phyloP scores from a whole-genome alignment of 2,888 invertebrate genomes.

The Mystacides longicornis region DNA sequence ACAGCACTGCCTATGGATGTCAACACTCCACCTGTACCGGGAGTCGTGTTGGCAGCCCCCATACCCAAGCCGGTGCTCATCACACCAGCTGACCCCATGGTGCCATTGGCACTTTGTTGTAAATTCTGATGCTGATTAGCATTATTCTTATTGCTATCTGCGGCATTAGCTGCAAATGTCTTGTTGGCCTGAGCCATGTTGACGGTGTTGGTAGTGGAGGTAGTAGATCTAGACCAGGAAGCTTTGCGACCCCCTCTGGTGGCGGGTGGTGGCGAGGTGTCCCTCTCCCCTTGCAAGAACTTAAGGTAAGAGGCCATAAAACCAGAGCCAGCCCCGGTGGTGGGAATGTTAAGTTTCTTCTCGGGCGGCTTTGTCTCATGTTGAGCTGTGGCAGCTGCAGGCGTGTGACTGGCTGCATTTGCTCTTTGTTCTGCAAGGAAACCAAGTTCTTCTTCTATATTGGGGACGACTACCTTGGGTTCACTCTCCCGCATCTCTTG shows the following conservation, averaged over 20 bases:
- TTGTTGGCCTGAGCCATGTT: conserved; percentile 35
- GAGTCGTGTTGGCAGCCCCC: conserved; percentile 22
- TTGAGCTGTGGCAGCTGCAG: conserved; percentile 38
- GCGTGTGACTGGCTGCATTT: conserved; percentile 39
- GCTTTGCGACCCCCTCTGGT: conserved; percentile 59
- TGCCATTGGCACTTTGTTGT: conserved; percentile 42
- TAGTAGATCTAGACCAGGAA: conserved; percentile 52
- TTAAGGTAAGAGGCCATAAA: conserved; percentile 85
- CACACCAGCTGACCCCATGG: conserved; percentile 31
- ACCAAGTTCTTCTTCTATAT: conserved; percentile 82
- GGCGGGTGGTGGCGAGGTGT: conserved; percentile 71
- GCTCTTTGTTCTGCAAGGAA: conserved; percentile 62
- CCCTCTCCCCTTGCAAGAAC: conserved; percentile 75
- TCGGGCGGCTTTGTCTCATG: conserved; percentile 48
- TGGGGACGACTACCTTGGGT: conserved; percentile 79
- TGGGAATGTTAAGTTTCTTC: conserved; percentile 54
- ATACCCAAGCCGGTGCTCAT: conserved; percentile 31
- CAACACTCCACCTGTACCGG: conserved; percentile 18
- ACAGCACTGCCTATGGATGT: conserved; percentile 32
- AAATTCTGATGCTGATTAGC: conserved; percentile 35
- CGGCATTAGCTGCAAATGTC: conserved; percentile 28
- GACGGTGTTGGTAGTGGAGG: conserved; percentile 36
- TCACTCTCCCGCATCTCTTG: conserved; percentile 57
- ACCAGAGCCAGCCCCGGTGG: conserved; percentile 59
- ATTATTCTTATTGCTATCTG: conserved; percentile 31